Percentiles rank a stretch among this genome's conserved stretches.
Evolutionary conservation across 2,888 invertebrate species (phyloP).

Genomic region (Parapristionchus giblindavisi): DNA sequence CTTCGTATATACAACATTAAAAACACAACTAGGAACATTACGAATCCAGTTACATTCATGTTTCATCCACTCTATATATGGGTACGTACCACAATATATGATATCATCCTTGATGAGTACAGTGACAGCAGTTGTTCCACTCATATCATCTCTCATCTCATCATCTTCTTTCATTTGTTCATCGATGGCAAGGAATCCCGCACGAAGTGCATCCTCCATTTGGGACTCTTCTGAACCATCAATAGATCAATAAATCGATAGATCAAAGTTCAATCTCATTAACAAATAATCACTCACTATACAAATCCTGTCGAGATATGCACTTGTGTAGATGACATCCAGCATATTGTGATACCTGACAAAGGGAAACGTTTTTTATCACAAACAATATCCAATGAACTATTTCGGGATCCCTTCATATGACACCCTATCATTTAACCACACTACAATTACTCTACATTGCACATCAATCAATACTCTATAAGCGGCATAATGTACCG

Average conservation of each 20-base stretch:
- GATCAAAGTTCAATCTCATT: not conserved
- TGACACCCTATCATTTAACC: too few species aligned
- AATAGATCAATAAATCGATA: too few species aligned
- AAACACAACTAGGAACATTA: too few species aligned
- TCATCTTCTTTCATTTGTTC: slow-evolving; percentile 84
- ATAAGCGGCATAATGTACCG: too few species aligned
- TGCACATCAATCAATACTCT: too few species aligned
- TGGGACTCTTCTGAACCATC: slow-evolving; percentile 78
- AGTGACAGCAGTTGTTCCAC: slow-evolving; percentile 91
- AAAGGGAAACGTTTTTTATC: too few species aligned
- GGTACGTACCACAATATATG: slow-evolving; percentile 81
- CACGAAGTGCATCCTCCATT: slow-evolving; percentile 84
- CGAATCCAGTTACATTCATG: not conserved
- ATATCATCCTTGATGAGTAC: slow-evolving; percentile 80
- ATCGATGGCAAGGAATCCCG: slow-evolving; percentile 90
- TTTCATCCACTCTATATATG: not conserved
- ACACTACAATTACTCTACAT: too few species aligned
- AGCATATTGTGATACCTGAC: slow-evolving; percentile 92
- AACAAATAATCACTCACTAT: slow-evolving; percentile 44
- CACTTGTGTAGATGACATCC: slow-evolving; percentile 93
- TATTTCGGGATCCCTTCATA: too few species aligned
- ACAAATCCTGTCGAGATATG: slow-evolving; percentile 77
- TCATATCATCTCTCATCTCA: slow-evolving; percentile 86
- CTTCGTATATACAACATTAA: too few species aligned
- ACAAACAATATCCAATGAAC: too few species aligned